Conservation (phyloP, 2,113 vertebrate species). For the Maccullochella peelii region DNA sequence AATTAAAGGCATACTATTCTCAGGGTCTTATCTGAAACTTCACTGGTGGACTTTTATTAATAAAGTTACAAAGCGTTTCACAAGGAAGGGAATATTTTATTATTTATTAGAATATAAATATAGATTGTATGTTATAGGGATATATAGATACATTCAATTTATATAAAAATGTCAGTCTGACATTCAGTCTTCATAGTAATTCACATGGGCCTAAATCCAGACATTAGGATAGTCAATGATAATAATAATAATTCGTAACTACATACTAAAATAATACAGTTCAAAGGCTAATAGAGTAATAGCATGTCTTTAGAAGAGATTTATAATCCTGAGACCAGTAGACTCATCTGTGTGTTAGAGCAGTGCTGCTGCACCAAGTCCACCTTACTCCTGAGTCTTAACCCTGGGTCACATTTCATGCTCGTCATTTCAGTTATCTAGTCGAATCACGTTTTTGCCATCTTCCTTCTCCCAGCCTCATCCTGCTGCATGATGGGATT, state of each 20-base stretch:
- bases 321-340: not conserved
- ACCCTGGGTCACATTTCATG: constrained; percentile 46
- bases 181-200: not conserved
- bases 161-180: not conserved
- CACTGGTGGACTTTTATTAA: not conserved
- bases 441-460: constrained; percentile 30
- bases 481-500: constrained; percentile 64
- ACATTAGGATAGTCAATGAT: not conserved
- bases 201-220: not conserved
- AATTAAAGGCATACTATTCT: not conserved
- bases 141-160: not conserved
- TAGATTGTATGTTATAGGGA: not conserved
- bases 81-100: not conserved
- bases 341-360: not conserved
- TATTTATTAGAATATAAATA: not conserved
- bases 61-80: not conserved
- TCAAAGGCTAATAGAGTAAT: not conserved
- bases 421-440: constrained; percentile 31
- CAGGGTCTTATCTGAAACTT: not conserved
- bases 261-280: not conserved
- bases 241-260: not conserved
- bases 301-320: not conserved
- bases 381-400: constrained; percentile 4
- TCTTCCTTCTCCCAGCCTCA: constrained; percentile 20
- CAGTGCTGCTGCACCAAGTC: constrained; percentile 2